Percentiles rank a stretch among this genome's conserved stretches.
Evolutionary conservation across 2,113 vertebrate genomes (phyloP).

Genomic region (Gadus macrocephalus): DNA sequence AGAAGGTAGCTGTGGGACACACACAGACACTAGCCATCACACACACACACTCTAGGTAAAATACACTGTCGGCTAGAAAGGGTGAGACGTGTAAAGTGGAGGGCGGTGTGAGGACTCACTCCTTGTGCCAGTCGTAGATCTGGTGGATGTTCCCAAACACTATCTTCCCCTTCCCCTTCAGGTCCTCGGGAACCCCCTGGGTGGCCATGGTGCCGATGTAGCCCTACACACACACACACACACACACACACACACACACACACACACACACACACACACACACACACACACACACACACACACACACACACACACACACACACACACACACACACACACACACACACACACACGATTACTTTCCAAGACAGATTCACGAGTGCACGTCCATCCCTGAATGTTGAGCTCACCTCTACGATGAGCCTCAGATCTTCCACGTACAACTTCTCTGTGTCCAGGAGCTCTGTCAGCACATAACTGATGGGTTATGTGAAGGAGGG

Average conservation of each 20-base stretch:
- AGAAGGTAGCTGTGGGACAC: slow-evolving; percentile 78
- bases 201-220: slow-evolving; percentile 82
- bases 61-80: not conserved
- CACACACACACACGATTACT: slow-evolving; percentile 2
- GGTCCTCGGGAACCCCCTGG: slow-evolving; percentile 79
- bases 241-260: slow-evolving; percentile 21
- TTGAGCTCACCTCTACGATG: slow-evolving; percentile 79
- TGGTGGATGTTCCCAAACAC: slow-evolving; percentile 90
- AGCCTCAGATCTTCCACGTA: slow-evolving; percentile 87
- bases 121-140: slow-evolving; percentile 89
- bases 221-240: slow-evolving; percentile 61
- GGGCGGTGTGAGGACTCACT: slow-evolving; percentile 67
- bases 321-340: slow-evolving; percentile 10
- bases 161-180: slow-evolving; percentile 86
- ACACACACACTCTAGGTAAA: not conserved
- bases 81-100: not conserved
- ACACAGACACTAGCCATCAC: slow-evolving; percentile 6
- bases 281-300: no score
- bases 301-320: slow-evolving; percentile 2
- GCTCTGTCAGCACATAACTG: slow-evolving; percentile 86
- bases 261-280: slow-evolving; percentile 13
- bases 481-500: slow-evolving; percentile 4
- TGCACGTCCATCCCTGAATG: not conserved
- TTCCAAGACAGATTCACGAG: not conserved
- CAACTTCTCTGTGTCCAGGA: slow-evolving; percentile 83